These are phyloP conservation scores for Cephus spinipes DNA, from an alignment of 2,888 invertebrate species.

Conservation along the genomic window DNA sequence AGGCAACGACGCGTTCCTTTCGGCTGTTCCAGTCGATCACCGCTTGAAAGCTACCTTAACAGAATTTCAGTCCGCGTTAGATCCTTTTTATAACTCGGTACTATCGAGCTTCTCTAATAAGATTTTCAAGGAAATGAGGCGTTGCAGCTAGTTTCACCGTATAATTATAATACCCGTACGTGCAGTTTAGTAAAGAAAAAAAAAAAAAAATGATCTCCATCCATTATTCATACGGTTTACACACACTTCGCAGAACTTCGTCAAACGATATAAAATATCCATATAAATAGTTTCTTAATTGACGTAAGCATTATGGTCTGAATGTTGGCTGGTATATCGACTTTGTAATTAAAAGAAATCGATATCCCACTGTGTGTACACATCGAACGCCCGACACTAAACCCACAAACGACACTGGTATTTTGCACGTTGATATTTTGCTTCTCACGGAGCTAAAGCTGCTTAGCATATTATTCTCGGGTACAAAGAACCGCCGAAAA, in stretches of 20 bases:
- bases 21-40: not conserved
- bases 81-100: not conserved
- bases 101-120: not conserved
- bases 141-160: not conserved
- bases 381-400: not conserved
- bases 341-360: not conserved
- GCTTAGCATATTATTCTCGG: conserved; percentile 32
- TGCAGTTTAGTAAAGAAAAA: not conserved
- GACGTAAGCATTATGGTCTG: not conserved
- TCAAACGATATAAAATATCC: not conserved
- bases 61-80: not conserved
- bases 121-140: not conserved
- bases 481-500: conserved; percentile 24
- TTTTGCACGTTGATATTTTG: not conserved
- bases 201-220: not conserved
- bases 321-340: not conserved
- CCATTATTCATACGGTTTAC: not conserved
- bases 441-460: conserved; percentile 23
- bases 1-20: not conserved
- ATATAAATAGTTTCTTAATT: not conserved
- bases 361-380: not conserved
- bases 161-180: not conserved
- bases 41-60: not conserved
- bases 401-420: not conserved
- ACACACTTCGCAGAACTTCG: not conserved